phyloP scores from a whole-genome alignment of 2,888 invertebrate species.

The Dynastes maya region DNA sequence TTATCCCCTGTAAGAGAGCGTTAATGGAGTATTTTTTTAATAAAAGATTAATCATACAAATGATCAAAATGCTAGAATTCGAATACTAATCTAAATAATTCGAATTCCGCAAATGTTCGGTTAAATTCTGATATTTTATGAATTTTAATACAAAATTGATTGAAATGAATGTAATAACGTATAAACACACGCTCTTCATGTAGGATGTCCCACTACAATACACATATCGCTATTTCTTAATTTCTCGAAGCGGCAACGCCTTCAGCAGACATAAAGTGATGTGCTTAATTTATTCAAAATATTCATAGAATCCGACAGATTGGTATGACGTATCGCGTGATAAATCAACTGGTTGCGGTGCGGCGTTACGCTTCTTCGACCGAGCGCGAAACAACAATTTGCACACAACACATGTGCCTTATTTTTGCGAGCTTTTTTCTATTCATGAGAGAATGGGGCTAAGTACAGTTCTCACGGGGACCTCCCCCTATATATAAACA shows the following conservation, averaged over 20 bases:
- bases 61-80: too few species aligned
- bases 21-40: too few species aligned
- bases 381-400: slow-evolving; percentile 47
- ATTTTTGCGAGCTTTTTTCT: slow-evolving; percentile 56
- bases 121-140: too few species aligned
- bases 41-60: too few species aligned
- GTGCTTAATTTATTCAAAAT: slow-evolving; percentile 22
- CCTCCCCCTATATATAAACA: slow-evolving; percentile 8
- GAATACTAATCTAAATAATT: too few species aligned
- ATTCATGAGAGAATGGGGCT: slow-evolving; percentile 56
- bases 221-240: neutral
- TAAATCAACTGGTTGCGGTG: slow-evolving; percentile 35
- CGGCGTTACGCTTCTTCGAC: slow-evolving; percentile 31
- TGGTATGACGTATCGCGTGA: slow-evolving; percentile 40
- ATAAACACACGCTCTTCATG: too few species aligned
- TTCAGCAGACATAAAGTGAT: slow-evolving; percentile 11
- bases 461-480: slow-evolving; percentile 55
- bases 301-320: slow-evolving; percentile 36
- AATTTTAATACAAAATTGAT: too few species aligned
- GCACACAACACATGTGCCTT: slow-evolving; percentile 56
- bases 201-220: too few species aligned
- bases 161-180: too few species aligned
- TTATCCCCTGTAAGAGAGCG: too few species aligned
- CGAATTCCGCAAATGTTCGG: too few species aligned
- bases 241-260: neutral